These are phyloP conservation scores for Mionectes macconnelli DNA, from an alignment of 2,113 vertebrate species.

Conservation along the genomic window DNA sequence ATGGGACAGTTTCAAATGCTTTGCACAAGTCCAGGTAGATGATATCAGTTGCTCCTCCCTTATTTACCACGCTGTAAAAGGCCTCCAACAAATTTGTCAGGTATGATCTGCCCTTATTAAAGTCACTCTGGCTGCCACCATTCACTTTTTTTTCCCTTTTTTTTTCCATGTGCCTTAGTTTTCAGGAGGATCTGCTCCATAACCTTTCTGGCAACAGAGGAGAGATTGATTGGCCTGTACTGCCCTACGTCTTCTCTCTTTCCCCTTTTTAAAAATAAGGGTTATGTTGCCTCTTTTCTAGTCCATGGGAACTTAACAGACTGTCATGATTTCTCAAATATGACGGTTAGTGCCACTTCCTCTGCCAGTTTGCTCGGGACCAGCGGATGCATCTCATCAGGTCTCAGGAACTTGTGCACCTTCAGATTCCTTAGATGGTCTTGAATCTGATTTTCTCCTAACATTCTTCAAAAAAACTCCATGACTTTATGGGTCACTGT, in stretches of 20 bases:
- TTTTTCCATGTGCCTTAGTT: neutral
- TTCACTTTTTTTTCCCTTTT: neutral
- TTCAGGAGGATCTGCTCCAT: neutral
- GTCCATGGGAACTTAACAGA: neutral
- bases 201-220: neutral
- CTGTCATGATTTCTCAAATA: neutral
- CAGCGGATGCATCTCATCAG: neutral
- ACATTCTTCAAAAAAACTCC: neutral
- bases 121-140: neutral
- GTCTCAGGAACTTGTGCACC: neutral
- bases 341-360: neutral
- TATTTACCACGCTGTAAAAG: neutral
- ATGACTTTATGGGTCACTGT: neutral
- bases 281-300: neutral
- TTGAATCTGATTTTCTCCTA: neutral
- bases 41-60: neutral
- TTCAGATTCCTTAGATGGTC: neutral
- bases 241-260: neutral
- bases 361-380: neutral
- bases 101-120: neutral
- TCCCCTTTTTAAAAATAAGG: neutral
- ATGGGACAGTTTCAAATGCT: neutral
- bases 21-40: neutral
- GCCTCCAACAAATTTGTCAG: neutral
- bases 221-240: neutral